These are phyloP conservation scores for Salvator merianae DNA, from an alignment of 2,113 vertebrate genomes.

Conservation along the genomic window DNA sequence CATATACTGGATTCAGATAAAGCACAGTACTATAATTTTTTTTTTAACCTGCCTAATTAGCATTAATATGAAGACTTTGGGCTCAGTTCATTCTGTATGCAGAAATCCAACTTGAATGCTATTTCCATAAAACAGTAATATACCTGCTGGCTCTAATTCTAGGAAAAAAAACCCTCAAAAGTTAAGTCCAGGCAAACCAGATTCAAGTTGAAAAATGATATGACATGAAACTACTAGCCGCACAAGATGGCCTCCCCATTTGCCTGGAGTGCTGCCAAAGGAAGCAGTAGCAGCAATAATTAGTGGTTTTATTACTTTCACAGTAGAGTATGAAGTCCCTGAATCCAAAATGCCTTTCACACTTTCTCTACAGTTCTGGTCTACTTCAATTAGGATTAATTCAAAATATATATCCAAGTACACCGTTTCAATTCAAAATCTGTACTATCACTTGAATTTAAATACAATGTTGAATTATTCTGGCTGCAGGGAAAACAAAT, in stretches of 20 bases:
- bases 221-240: neutral
- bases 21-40: neutral
- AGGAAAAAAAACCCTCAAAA: neutral
- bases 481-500: neutral
- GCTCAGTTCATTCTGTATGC: slow-evolving; percentile 3
- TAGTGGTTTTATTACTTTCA: neutral
- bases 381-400: neutral
- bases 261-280: neutral
- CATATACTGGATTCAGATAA: slow-evolving; percentile 10
- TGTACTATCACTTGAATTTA: neutral
- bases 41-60: slow-evolving; percentile 24
- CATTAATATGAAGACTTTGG: slow-evolving; percentile 5
- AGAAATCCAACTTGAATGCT: neutral
- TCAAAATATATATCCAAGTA: neutral
- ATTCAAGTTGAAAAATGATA: neutral
- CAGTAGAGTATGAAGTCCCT: neutral
- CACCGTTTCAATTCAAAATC: neutral
- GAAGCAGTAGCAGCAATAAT: neutral
- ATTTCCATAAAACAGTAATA: neutral
- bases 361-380: neutral
- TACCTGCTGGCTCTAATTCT: neutral
- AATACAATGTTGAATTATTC: neutral
- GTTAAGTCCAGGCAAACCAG: neutral
- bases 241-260: neutral
- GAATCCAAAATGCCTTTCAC: neutral